phyloP scores from a whole-genome alignment of 1,140 invertebrate genomes.

The Calephelis nemesis region DNA sequence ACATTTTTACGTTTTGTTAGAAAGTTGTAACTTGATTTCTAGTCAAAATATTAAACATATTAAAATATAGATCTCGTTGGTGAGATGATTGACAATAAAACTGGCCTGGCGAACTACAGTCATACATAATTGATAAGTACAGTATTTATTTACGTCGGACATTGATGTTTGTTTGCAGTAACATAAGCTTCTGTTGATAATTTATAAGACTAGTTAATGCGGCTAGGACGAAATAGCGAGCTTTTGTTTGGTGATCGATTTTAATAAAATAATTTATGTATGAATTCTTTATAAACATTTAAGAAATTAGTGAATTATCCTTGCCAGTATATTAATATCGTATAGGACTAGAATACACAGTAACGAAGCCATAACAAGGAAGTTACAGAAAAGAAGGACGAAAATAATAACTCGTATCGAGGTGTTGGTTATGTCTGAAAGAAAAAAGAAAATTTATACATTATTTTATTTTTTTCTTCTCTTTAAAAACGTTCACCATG shows the following conservation, averaged over 20 bases:
- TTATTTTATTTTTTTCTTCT: too few relatives aligned
- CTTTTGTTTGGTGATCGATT: neutral
- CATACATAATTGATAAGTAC: constrained; percentile 60
- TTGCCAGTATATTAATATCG: too few relatives aligned
- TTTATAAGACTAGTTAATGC: constrained; percentile 27
- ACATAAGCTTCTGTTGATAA: constrained; percentile 34
- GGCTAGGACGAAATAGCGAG: neutral
- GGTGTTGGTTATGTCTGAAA: too few relatives aligned
- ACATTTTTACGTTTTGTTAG: constrained; percentile 75
- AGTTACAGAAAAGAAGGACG: too few relatives aligned
- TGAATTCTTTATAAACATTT: neutral
- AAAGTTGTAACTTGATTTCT: constrained; percentile 77
- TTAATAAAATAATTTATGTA: neutral
- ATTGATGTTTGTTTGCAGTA: constrained; percentile 37
- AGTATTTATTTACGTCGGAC: constrained; percentile 59
- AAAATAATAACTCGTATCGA: too few relatives aligned
- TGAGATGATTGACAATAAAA: constrained; percentile 74
- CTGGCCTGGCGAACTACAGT: constrained; percentile 57
- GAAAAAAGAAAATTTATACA: too few relatives aligned
- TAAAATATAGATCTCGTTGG: constrained; percentile 72
- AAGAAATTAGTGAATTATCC: too few relatives aligned
- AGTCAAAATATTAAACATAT: constrained; percentile 79
- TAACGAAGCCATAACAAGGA: too few relatives aligned
- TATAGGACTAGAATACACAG: too few relatives aligned
- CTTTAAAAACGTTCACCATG: too few relatives aligned